Evolutionary conservation across 2,797 vertebrate genomes (phyloP).

Genomic region (Champsocephalus esox): DNA sequence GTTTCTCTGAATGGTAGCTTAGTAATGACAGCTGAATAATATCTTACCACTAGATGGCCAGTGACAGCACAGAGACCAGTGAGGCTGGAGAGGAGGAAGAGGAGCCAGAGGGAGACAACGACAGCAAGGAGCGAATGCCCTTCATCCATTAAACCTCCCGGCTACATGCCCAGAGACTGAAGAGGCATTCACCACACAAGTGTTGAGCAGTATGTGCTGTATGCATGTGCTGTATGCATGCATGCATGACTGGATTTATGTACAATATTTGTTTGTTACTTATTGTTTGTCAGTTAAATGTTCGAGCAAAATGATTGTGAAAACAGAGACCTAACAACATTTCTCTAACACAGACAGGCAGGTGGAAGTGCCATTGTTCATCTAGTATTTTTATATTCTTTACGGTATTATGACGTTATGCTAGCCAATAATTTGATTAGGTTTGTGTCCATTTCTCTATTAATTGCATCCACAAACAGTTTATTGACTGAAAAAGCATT

Average conservation of each 20-base stretch:
- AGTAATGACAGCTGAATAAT: constrained; percentile 16
- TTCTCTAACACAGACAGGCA: constrained; percentile 56
- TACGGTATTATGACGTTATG: constrained; percentile 79
- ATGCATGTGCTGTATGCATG: constrained; percentile 60
- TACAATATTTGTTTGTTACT: constrained; percentile 77
- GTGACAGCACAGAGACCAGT: constrained; percentile 98
- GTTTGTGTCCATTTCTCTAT: constrained; percentile 48
- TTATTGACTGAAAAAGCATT: no score
- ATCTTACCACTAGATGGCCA: constrained; percentile 92
- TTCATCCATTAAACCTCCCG: constrained; percentile 92
- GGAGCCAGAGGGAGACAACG: constrained; percentile 95
- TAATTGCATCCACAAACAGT: constrained; percentile 29
- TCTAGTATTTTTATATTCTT: constrained; percentile 80
- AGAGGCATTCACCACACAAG: constrained; percentile 74
- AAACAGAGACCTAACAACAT: constrained; percentile 40
- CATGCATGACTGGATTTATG: constrained; percentile 53
- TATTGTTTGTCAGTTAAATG: constrained; percentile 87
- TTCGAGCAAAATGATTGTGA: constrained; percentile 82
- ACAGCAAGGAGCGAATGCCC: constrained; percentile 98
- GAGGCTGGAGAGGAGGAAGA: constrained; percentile 98
- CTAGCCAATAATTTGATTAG: constrained; percentile 38
- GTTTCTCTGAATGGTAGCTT: constrained; percentile 1
- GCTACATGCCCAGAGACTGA: constrained; percentile 60
- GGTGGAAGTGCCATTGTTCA: constrained; percentile 87
- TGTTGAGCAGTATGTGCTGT: constrained; percentile 85